A percentile compares a stretch with the other conserved stretches of the same genome.
Conservation (phyloP, 2,797 vertebrate genomes). For the Psittacula derbiana region DNA sequence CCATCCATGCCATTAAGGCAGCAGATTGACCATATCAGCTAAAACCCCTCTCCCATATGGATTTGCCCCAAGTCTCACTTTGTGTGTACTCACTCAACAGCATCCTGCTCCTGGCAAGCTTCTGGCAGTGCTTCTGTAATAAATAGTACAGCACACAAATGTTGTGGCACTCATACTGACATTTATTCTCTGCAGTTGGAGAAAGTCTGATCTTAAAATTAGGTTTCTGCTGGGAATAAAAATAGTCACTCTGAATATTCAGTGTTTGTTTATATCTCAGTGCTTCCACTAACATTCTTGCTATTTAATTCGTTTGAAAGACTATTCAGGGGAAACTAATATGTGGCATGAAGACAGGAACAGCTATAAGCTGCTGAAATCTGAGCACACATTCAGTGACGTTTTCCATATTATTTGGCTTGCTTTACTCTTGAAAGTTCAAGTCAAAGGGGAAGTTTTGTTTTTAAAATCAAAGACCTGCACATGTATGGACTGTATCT, state of each 20-base stretch:
- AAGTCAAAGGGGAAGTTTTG: conserved; percentile 44
- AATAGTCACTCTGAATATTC: conserved; percentile 54
- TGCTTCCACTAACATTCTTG: conserved; percentile 40
- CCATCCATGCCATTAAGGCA: neutral
- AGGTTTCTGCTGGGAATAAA: conserved; percentile 46
- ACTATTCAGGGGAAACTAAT: conserved; percentile 36
- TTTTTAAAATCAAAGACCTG: neutral
- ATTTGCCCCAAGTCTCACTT: neutral
- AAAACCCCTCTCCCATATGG: neutral
- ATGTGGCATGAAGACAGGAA: conserved; percentile 15
- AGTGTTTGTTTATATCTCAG: conserved; percentile 50
- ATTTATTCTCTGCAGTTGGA: neutral
- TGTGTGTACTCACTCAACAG: neutral
- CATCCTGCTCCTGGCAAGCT: neutral
- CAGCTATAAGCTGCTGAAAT: neutral
- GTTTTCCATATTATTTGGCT: neutral
- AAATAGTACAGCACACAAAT: neutral
- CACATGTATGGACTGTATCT: neutral
- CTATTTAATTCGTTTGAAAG: conserved; percentile 52
- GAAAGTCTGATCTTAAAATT: conserved; percentile 32
- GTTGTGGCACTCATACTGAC: neutral
- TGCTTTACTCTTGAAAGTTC: neutral
- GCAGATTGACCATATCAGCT: fast-evolving
- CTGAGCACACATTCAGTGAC: neutral
- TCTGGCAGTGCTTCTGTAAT: neutral